phyloP scores from a whole-genome alignment of 2,113 vertebrate species.

The Ascaphus truei region DNA sequence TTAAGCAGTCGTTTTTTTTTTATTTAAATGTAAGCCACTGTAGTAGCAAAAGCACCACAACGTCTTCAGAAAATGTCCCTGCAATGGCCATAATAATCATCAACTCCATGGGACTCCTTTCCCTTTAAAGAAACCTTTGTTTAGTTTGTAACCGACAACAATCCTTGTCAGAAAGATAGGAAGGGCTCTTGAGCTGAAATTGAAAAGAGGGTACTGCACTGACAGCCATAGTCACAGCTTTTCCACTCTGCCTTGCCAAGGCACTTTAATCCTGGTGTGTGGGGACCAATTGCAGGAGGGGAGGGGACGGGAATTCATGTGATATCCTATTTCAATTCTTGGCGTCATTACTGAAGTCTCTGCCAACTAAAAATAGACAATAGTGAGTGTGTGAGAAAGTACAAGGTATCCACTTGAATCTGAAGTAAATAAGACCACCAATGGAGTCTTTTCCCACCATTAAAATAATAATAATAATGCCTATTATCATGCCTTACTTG shows the following conservation, averaged over 20 bases:
- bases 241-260: slow-evolving; percentile 22
- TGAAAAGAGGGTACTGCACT: background rate
- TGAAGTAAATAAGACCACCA: too few relatives aligned
- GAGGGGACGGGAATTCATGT: slow-evolving; percentile 14
- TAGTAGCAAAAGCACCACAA: too few relatives aligned
- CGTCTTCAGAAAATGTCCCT: slow-evolving; percentile 5
- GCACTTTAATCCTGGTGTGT: background rate
- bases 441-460: too few relatives aligned
- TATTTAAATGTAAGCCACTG: too few relatives aligned
- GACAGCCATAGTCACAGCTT: background rate
- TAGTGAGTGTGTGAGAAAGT: too few relatives aligned
- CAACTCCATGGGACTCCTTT: background rate
- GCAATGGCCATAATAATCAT: background rate
- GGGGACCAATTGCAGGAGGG: background rate
- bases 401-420: too few relatives aligned
- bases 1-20: too few relatives aligned
- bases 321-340: slow-evolving; percentile 18
- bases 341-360: background rate
- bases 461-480: too few relatives aligned
- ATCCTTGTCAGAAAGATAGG: slow-evolving; percentile 1
- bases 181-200: background rate
- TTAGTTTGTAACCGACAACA: slow-evolving; percentile 8
- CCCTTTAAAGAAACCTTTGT: background rate
- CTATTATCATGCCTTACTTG: too few relatives aligned
- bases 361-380: slow-evolving; percentile 25